Evolutionary conservation across 2,888 invertebrate species (phyloP), one percentile per base, ranked within the genome.

Genomic region (Thelaira solivaga): DNA sequence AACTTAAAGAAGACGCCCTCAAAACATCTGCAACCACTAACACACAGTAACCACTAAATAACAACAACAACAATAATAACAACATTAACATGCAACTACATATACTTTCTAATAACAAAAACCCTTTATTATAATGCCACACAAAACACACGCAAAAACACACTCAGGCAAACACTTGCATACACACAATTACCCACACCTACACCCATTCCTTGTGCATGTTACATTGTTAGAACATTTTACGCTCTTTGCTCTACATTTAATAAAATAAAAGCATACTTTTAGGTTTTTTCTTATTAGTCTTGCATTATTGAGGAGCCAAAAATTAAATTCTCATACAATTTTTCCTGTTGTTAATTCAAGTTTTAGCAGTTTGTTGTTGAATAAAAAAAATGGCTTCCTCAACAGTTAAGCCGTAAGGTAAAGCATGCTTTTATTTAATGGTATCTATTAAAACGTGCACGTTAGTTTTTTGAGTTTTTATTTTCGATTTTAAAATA

Each of bases 351-450:
- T 10, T 39, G 59, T 57, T n/a, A 43, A 49, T 22, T 51, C 29
- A 49, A 31, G 22, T 39, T 65, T 29, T 26, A 18, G 13, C 16
- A n/a, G 43, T 64, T 51, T 22, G 13, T 41, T 41, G 24, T 10
- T 18, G 5, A 2, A 10, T 29, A 5, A 41, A 62, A 68, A 6
- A 4, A 57, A 57, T 39, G 43, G 22, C 43, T 43, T 39, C 69
- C 74, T 43, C 45, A 65, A 53, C 49, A 41, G 59, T 64, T 34
- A 13, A 65, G 77, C 77, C 77, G 45, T 13, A 68, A 78, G 76
- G 64, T 74, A 68, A 78, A 72, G 64, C 69, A 59, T 74, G 68
- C 68, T 41, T 59, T 49, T 78, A 74, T 65, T 78, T 74, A 69
- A 74, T 73, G 59, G 45, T 47, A 47, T 64, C 51, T 69, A 20